Conservation (phyloP, 1,140 invertebrate genomes). For the Aphaenogaster rudis region DNA sequence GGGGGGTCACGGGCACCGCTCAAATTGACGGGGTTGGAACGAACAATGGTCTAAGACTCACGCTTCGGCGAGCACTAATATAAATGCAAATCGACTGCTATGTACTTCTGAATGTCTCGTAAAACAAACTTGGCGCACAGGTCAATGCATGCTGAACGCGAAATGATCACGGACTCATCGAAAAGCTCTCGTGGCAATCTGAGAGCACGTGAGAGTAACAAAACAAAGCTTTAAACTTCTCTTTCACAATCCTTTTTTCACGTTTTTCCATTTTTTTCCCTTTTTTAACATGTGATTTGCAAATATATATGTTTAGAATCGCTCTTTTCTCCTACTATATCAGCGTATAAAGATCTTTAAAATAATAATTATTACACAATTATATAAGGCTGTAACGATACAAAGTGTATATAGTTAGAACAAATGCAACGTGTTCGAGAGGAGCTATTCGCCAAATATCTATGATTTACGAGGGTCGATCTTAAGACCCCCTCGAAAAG, state of each 20-base stretch:
- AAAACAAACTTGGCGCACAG: slow-evolving; percentile 71
- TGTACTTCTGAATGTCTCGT: slow-evolving; percentile 73
- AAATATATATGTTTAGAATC: slow-evolving; percentile 3
- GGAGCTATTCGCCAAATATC: slow-evolving; percentile 25
- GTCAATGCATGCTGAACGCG: slow-evolving; percentile 51
- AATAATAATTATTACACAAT: background rate
- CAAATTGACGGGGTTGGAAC: slow-evolving; percentile 69
- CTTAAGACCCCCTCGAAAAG: slow-evolving; percentile 43
- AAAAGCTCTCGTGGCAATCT: slow-evolving; percentile 47
- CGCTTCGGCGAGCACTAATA: slow-evolving; percentile 78
- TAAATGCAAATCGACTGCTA: slow-evolving; percentile 82
- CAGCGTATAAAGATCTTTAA: background rate
- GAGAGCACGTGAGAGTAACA: slow-evolving; percentile 1
- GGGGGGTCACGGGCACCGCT: slow-evolving; percentile 51
- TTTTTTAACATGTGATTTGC: background rate
- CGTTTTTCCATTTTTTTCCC: too few relatives aligned
- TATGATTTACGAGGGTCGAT: slow-evolving; percentile 46
- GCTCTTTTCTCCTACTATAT: background rate
- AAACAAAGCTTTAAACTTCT: background rate
- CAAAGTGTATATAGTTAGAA: background rate
- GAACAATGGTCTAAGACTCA: slow-evolving; percentile 76
- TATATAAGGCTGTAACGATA: background rate
- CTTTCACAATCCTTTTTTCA: background rate
- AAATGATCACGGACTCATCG: slow-evolving; percentile 67
- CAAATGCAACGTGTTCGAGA: background rate